A percentile compares a stretch with the other conserved stretches of the same genome.
Evolutionary conservation across 2,888 invertebrate species (phyloP).

Genomic region (Lypha dubia): DNA sequence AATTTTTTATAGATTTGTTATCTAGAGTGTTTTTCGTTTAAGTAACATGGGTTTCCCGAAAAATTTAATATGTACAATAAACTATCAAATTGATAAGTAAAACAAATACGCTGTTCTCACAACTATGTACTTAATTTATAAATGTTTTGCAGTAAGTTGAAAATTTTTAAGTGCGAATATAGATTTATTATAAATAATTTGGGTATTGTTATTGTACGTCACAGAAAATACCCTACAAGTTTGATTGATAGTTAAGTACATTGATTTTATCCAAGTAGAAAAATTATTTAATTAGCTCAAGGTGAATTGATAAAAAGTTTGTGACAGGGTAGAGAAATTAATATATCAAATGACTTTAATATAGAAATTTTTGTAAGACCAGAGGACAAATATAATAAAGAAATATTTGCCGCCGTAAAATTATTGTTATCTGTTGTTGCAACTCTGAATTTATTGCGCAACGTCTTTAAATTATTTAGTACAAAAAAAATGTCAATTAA

Average conservation of each 20-base stretch:
- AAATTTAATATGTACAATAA: conserved; percentile 58
- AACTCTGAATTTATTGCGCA: too few relatives aligned
- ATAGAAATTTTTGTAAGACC: too few relatives aligned
- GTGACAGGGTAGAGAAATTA: too few relatives aligned
- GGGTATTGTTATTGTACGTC: conserved; percentile 14
- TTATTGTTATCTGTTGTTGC: too few relatives aligned
- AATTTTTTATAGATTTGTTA: conserved; percentile 46
- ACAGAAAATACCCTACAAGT: conserved; percentile 40
- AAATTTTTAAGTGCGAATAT: background rate
- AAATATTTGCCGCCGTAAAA: too few relatives aligned
- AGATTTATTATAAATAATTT: background rate
- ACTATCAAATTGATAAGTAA: conserved; percentile 46
- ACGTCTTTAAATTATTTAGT: too few relatives aligned
- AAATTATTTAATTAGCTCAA: background rate
- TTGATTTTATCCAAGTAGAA: background rate
- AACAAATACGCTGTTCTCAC: too few relatives aligned
- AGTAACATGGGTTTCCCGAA: conserved; percentile 68
- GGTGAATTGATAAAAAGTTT: too few relatives aligned
- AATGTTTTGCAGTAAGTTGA: conserved; percentile 48
- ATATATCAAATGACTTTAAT: too few relatives aligned
- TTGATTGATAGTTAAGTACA: background rate
- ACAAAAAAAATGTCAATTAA: too few relatives aligned
- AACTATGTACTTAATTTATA: conserved; percentile 38
- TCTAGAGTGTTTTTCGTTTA: conserved; percentile 54
- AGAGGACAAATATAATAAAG: too few relatives aligned